Conservation (phyloP, 2,113 vertebrate species). For the Seriola rivoliana region DNA sequence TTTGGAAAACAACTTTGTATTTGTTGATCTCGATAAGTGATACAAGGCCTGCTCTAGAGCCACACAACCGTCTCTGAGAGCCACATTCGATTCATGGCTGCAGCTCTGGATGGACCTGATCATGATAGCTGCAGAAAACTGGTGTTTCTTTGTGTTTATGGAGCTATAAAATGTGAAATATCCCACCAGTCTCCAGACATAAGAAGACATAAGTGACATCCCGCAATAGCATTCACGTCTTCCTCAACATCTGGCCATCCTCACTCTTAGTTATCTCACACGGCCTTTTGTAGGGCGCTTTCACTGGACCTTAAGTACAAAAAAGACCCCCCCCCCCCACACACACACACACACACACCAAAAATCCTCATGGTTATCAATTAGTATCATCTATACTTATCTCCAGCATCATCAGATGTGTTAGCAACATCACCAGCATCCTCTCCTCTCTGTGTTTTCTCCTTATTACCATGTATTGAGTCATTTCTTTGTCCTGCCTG, state of each 20-base stretch:
- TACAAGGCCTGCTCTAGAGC: too few species aligned
- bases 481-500: conserved; percentile 60
- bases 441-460: conserved; percentile 18
- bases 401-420: conserved; percentile 2
- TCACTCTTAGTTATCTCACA: not conserved
- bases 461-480: conserved; percentile 53
- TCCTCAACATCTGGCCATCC: not conserved
- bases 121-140: not conserved
- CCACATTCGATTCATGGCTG: not conserved
- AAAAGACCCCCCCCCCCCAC: not conserved
- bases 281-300: not conserved
- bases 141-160: not conserved
- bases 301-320: not conserved
- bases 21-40: not conserved
- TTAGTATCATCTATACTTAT: not conserved
- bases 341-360: not conserved
- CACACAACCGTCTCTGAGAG: too few species aligned
- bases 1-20: too few species aligned
- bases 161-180: not conserved
- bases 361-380: not conserved
- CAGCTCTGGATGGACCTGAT: not conserved
- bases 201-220: not conserved
- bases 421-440: conserved; percentile 28
- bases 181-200: not conserved
- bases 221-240: not conserved